These are phyloP conservation scores for Umimayanthus chanpuru DNA, from an alignment of 92 coral and sea anemone genomes.

Conservation along the genomic window DNA sequence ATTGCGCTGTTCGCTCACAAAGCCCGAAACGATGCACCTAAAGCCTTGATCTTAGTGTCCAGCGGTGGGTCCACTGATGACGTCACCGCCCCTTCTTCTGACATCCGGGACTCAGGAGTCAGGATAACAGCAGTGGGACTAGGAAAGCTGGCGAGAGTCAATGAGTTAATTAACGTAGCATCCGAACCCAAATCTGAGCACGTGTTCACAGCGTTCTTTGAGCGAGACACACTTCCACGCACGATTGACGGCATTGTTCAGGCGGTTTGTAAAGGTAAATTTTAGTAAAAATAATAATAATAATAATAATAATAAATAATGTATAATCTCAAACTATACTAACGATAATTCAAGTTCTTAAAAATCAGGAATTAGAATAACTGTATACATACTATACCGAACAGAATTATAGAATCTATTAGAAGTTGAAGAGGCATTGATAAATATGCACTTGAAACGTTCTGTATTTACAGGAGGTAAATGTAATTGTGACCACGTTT, in stretches of 20 bases:
- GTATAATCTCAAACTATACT: background rate
- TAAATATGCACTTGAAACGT: no score
- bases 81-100: slow-evolving; percentile 71
- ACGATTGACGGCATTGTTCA: slow-evolving; percentile 78
- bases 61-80: slow-evolving; percentile 90
- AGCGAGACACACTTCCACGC: slow-evolving; percentile 73
- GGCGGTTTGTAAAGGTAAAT: slow-evolving; percentile 76
- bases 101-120: slow-evolving; percentile 83
- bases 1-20: slow-evolving; percentile 60
- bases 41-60: slow-evolving; percentile 75
- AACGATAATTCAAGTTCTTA: no score
- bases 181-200: slow-evolving; percentile 89
- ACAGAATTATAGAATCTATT: no score
- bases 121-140: slow-evolving; percentile 78
- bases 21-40: slow-evolving; percentile 75
- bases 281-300: background rate
- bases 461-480: no score
- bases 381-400: no score
- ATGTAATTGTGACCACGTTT: no score
- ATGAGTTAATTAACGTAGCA: slow-evolving; percentile 78
- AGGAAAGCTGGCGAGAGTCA: slow-evolving; percentile 81
- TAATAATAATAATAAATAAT: background rate
- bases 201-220: slow-evolving; percentile 84
- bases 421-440: no score
- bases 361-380: no score